Conservation (phyloP, 2,888 invertebrate species). For the Pollenia amentaria region DNA sequence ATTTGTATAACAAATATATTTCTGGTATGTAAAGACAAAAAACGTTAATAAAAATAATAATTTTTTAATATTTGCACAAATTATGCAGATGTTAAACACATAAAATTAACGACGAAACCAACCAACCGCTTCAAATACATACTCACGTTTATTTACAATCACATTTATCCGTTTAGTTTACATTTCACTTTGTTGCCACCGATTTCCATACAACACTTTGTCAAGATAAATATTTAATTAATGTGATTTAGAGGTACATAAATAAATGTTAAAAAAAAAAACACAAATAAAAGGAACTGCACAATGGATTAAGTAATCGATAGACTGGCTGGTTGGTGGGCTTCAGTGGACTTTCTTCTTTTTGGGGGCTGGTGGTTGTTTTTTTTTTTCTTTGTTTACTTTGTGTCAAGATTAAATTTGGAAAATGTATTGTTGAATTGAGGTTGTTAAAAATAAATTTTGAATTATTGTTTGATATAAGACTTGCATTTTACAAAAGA, state of each 20-base stretch:
- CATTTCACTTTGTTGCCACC: background rate
- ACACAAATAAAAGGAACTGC: background rate
- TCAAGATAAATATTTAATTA: conserved; percentile 29
- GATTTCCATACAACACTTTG: conserved; percentile 1
- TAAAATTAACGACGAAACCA: conserved; percentile 12
- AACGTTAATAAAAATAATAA: conserved; percentile 4
- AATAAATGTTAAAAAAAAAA: background rate
- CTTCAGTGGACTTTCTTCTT: background rate
- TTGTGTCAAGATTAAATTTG: background rate
- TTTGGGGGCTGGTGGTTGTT: background rate
- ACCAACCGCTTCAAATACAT: background rate
- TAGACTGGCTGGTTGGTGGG: no score
- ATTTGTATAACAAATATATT: conserved; percentile 8
- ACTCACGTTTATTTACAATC: background rate
- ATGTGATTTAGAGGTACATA: conserved; percentile 12
- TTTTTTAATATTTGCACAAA: conserved; percentile 27
- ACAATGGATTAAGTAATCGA: conserved; percentile 33
- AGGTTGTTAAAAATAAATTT: background rate
- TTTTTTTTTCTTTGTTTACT: background rate
- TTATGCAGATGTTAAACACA: conserved; percentile 27
- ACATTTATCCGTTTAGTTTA: conserved; percentile 1
- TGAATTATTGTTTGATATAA: no score
- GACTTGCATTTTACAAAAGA: no score
- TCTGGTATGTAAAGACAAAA: conserved; percentile 2
- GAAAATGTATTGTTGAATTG: conserved; percentile 1